Conservation (phyloP, 92 coral and sea anemone species). For the Pocillopora grandis region DNA sequence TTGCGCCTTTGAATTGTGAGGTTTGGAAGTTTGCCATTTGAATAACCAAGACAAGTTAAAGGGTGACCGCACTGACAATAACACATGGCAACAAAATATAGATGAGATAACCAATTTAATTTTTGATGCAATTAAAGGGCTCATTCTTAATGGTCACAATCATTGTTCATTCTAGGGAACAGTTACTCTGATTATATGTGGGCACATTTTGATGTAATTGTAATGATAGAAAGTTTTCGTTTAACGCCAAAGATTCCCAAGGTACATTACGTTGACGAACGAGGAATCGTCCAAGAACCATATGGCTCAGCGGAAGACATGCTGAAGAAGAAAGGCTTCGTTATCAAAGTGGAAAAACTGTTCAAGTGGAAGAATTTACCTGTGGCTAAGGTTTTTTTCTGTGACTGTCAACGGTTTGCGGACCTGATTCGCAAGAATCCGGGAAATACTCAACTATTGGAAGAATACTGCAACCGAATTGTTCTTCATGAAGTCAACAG, state of each 20-base stretch:
- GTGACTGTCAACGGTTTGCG: conserved; percentile 33
- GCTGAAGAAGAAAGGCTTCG: conserved; percentile 25
- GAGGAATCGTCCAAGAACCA: not conserved
- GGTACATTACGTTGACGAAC: conserved; percentile 23
- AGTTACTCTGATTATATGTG: no score
- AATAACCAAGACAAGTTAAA: no score
- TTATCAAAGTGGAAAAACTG: conserved; percentile 32
- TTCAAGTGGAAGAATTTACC: conserved; percentile 43
- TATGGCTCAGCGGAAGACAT: conserved; percentile 10
- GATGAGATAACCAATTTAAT: no score
- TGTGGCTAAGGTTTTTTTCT: conserved; percentile 39
- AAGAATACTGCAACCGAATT: not conserved
- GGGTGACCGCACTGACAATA: no score
- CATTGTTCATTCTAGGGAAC: no score
- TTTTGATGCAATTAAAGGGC: no score
- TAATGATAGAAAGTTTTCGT: no score
- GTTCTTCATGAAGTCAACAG: not conserved
- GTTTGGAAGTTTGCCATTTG: no score
- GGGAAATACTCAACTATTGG: not conserved
- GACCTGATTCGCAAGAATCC: conserved; percentile 10
- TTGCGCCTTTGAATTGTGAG: no score
- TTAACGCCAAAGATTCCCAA: not conserved
- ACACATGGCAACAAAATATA: no score
- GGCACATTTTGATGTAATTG: no score
- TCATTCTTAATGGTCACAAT: no score